These are phyloP conservation scores for Tor tambroides DNA, from an alignment of 2,113 vertebrate species.

Conservation along the genomic window DNA sequence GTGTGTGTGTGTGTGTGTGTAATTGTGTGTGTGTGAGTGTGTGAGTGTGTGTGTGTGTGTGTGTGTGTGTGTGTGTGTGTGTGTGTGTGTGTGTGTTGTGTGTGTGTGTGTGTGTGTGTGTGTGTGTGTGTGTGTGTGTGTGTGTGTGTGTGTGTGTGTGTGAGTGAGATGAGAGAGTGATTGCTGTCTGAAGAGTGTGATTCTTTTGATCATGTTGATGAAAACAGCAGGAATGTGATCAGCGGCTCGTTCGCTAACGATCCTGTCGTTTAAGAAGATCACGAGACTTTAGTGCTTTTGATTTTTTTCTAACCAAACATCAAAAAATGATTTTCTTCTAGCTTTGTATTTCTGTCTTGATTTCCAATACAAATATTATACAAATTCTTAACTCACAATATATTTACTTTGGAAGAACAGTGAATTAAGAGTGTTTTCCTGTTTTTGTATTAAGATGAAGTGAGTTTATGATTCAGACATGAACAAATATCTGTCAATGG, in stretches of 20 bases:
- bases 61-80: no score
- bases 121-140: constrained; percentile 30
- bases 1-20: no score
- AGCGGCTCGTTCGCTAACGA: neutral
- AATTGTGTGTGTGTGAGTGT: no score
- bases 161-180: neutral
- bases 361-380: neutral
- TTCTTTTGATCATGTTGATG: neutral
- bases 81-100: constrained; percentile 31
- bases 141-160: constrained; percentile 40
- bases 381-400: neutral
- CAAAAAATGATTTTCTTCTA: no score
- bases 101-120: constrained; percentile 74
- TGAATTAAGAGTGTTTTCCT: no score
- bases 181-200: neutral
- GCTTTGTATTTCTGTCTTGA: neutral
- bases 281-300: neutral
- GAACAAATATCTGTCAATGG: neutral
- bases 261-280: neutral
- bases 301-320: neutral
- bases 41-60: no score
- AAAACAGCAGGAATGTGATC: neutral
- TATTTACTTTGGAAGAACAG: no score
- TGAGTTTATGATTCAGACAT: no score
- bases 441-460: no score